These are phyloP conservation scores for Sorex fumeus DNA, from an alignment of 2,113 vertebrate genomes.

Conservation along the genomic window DNA sequence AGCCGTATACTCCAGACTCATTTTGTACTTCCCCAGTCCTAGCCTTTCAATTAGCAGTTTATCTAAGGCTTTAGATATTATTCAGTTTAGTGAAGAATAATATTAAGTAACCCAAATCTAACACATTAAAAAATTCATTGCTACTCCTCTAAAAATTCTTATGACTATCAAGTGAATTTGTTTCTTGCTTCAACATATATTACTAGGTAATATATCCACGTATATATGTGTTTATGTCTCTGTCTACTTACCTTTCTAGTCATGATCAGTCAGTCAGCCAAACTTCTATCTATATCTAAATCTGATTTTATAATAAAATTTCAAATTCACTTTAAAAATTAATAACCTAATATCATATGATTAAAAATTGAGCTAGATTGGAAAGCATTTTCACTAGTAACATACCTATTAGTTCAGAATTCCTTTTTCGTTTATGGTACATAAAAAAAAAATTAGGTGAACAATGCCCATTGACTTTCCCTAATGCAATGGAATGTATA, in stretches of 20 bases:
- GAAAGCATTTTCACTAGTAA: constrained; percentile 5
- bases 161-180: not conserved
- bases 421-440: not conserved
- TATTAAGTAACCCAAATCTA: not conserved
- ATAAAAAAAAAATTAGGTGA: not conserved
- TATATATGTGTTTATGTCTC: not conserved
- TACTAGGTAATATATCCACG: not conserved
- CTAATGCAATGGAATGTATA: not conserved
- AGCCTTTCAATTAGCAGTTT: not conserved
- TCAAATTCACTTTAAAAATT: constrained; percentile 9
- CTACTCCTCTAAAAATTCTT: not conserved
- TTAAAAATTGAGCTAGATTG: not conserved
- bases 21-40: not conserved
- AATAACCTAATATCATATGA: not conserved
- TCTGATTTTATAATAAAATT: not conserved
- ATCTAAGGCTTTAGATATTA: not conserved
- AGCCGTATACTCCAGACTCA: not conserved
- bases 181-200: not conserved
- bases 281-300: not conserved
- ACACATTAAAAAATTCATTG: not conserved
- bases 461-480: not conserved
- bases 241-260: not conserved
- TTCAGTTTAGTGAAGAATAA: constrained; percentile 12
- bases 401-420: constrained; percentile 7
- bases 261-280: not conserved